Conservation (phyloP, 2,888 invertebrate genomes). For the Mylabris sibirica region DNA sequence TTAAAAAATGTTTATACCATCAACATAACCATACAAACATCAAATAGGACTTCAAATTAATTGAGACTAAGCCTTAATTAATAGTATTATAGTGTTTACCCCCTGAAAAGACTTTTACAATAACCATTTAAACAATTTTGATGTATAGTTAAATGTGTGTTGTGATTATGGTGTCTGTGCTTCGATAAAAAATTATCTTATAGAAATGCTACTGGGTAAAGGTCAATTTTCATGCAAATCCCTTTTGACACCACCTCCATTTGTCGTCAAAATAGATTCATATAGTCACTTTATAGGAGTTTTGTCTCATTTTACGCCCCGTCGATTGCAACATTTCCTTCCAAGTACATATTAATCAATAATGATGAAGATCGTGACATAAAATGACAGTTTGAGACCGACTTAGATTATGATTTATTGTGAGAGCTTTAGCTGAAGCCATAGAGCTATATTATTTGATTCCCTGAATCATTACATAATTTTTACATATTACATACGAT, state of each 20-base stretch:
- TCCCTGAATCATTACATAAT: not conserved
- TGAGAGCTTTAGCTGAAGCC: slow-evolving; percentile 3
- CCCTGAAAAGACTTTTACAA: too few relatives aligned
- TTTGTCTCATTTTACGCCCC: slow-evolving; percentile 55
- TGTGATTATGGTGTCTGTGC: slow-evolving; percentile 4
- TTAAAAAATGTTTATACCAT: not conserved
- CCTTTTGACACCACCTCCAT: slow-evolving; percentile 53
- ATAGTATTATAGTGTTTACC: too few relatives aligned
- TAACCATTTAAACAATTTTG: too few relatives aligned
- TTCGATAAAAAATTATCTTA: slow-evolving; percentile 37
- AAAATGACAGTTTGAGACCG: slow-evolving; percentile 49
- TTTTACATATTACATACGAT: not conserved
- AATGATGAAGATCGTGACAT: slow-evolving; percentile 50
- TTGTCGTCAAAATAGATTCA: slow-evolving; percentile 48
- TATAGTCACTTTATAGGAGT: slow-evolving; percentile 39
- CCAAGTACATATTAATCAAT: slow-evolving; percentile 55
- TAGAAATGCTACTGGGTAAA: slow-evolving; percentile 41
- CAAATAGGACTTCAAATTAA: too few relatives aligned
- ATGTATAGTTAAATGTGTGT: not conserved
- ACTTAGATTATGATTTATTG: slow-evolving; percentile 46
- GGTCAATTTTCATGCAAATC: slow-evolving; percentile 58
- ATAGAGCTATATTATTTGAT: not conserved
- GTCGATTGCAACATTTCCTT: slow-evolving; percentile 48
- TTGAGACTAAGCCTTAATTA: too few relatives aligned
- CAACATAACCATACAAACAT: not conserved